Evolutionary conservation across 1,140 invertebrate genomes (phyloP), one percentile per base, ranked within the genome.

Genomic region (Diabrotica undecimpunctata): DNA sequence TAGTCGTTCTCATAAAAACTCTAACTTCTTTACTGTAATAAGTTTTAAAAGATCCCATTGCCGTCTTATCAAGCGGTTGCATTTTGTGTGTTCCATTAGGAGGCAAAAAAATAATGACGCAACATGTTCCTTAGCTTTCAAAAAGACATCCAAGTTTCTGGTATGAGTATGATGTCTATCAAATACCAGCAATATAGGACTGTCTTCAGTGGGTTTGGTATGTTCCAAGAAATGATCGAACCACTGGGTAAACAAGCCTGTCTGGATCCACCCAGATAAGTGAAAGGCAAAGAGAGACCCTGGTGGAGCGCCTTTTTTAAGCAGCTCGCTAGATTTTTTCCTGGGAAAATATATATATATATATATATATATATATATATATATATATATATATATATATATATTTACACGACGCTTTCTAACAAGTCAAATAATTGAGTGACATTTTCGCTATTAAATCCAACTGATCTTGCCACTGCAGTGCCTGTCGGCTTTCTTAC

Each of bases 1-100:
- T 46, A 10, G 7, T 46, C 7, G 11, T 46, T 46, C 39, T 46
- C 39, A 46, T 7, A 46, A 46, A 46, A 7, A 8, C 7, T 8
- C 7, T 7, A 46, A 46, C 11, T 46, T 46, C 1, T 10, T 46
- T 46, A 10, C 39, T 46, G 11, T 46, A 46, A 46, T 10, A 46
- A 7, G 7, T 46, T 46, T 46, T 46, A 0, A 46, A 46, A 8
- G 7, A 46, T 7, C 39, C 1, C 39, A 46, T 46, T 0, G 11
- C 11, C 11, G 39, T 41, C 9, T 69, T 61, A 63, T 78, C 79
- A 11, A 78, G 61, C 13, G 78, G 78, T 61, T 80, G 76, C 74
- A 79, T 58, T 12, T 71, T 66, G 65, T 78, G 74, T 5, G 70
- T 75, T 36, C 52, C 64, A 54, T 79, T 76, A 5, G 77, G 72